Percentiles rank a stretch among this genome's conserved stretches.
These are phyloP conservation scores for Myiotriccus ornatus DNA, from an alignment of 2,797 vertebrate genomes.

Conservation along the genomic window DNA sequence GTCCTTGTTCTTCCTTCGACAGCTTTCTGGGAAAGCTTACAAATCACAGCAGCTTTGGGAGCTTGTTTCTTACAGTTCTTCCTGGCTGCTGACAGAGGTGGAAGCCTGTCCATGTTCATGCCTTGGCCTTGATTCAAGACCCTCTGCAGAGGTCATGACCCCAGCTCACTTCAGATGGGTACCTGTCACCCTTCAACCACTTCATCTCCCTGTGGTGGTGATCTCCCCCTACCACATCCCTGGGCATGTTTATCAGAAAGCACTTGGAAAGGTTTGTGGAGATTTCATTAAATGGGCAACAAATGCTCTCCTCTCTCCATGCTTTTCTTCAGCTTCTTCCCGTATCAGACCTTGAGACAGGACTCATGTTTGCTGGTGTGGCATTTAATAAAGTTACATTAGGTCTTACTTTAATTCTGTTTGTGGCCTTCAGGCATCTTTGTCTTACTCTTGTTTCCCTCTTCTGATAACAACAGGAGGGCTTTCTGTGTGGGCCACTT, in stretches of 20 bases:
- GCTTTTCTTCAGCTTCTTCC: not conserved
- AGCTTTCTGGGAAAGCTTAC: not conserved
- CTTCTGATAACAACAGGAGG: not conserved
- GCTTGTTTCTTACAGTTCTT: not conserved
- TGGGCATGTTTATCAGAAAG: not conserved
- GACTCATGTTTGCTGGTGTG: not conserved
- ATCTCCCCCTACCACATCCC: rapidly evolving
- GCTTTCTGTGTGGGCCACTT: conserved; percentile 35
- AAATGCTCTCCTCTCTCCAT: not conserved
- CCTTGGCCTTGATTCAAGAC: not conserved
- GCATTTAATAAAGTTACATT: not conserved
- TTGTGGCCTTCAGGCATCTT: not conserved
- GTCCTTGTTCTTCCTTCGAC: not conserved
- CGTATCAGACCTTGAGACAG: not conserved
- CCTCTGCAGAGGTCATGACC: not conserved
- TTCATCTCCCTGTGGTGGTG: not conserved
- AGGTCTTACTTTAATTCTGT: not conserved
- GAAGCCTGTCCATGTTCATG: rapidly evolving
- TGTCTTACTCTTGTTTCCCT: conserved; percentile 2
- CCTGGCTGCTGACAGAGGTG: not conserved
- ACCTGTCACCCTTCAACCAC: not conserved
- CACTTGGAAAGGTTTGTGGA: not conserved
- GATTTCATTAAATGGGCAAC: not conserved
- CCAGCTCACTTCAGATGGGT: rapidly evolving
- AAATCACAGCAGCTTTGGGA: not conserved